These are phyloP conservation scores for Sus cebifrons DNA, from an alignment of 2,797 vertebrate species.

Conservation along the genomic window DNA sequence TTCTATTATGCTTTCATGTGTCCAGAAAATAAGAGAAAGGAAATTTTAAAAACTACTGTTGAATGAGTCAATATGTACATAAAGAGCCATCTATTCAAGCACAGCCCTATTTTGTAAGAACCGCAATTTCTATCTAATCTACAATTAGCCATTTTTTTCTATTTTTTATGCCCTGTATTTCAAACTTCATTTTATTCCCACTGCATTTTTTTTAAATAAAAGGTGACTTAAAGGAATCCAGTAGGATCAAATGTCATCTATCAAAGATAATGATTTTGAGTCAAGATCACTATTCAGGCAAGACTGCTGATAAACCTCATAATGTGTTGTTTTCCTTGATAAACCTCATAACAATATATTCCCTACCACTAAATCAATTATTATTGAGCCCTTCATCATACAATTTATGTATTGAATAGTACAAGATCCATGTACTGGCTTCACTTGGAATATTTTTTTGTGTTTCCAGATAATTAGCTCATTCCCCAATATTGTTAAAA, in stretches of 20 bases:
- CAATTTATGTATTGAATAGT: background rate
- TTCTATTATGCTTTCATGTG: slow-evolving; percentile 37
- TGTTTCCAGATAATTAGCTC: slow-evolving; percentile 41
- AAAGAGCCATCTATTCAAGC: background rate
- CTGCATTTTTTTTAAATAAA: slow-evolving; percentile 30
- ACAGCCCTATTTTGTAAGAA: background rate
- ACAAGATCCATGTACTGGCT: background rate
- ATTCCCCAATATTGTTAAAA: slow-evolving; percentile 15
- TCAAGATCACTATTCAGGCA: background rate
- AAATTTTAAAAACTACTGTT: background rate
- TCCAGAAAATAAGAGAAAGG: background rate
- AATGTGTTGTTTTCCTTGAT: background rate
- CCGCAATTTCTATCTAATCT: background rate
- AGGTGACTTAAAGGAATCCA: background rate
- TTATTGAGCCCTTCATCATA: slow-evolving; percentile 12
- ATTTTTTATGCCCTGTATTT: background rate
- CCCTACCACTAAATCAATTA: background rate
- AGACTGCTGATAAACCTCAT: background rate
- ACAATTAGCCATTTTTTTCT: slow-evolving; percentile 26
- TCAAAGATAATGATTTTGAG: slow-evolving; percentile 44
- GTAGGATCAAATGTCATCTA: background rate
- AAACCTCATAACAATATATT: slow-evolving; percentile 22
- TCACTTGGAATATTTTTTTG: background rate
- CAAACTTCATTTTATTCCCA: slow-evolving; percentile 57
- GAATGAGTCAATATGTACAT: background rate